These are phyloP conservation scores for honey bee (Apis mellifera) DNA, from an alignment of 1,140 invertebrate genomes.

Conservation along the genomic window Amel_HAv3.1 CM009936.2:12354001-12354500, in stretches of 20 bases:
- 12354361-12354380: not conserved
- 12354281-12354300: not conserved
- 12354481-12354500: too few species aligned
- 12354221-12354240: conserved; percentile 8
- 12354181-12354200: conserved; percentile 10
- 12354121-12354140: conserved; percentile 18
- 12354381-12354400: not conserved
- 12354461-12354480: too few species aligned
- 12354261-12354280: conserved; percentile 2
- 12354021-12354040: not conserved
- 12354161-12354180: conserved; percentile 33
- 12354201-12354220: conserved; percentile 25
- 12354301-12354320: not conserved
- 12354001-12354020: too few species aligned
- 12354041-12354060: not conserved
- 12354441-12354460: too few species aligned
- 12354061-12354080: not conserved
- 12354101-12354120: not conserved
- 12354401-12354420: too few species aligned
- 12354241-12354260: conserved; percentile 32
- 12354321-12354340: not conserved
- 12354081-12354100: not conserved
- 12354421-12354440: too few species aligned
- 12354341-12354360: not conserved
- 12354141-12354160: conserved; percentile 29